Conservation (phyloP, 1,140 invertebrate genomes). For the Cherax quadricarinatus region DNA sequence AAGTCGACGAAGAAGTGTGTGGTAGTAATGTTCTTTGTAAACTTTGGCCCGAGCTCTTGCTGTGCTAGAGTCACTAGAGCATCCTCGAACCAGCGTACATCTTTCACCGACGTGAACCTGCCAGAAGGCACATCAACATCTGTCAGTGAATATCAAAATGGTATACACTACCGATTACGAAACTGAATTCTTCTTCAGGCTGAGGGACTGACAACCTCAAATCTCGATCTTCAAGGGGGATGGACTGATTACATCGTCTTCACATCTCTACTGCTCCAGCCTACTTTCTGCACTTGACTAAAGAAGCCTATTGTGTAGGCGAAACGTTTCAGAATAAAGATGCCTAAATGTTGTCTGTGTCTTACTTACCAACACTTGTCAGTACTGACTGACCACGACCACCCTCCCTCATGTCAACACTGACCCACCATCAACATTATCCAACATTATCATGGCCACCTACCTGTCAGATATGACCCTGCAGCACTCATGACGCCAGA, state of each 20-base stretch:
- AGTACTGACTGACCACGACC: slow-evolving; percentile 91
- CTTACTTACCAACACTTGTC: slow-evolving; percentile 83
- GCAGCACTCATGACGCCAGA: slow-evolving; percentile 97
- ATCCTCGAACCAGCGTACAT: slow-evolving; percentile 89
- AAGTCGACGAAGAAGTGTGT: slow-evolving; percentile 94
- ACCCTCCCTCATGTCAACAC: slow-evolving; percentile 82
- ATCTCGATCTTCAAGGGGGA: no score
- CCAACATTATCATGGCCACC: slow-evolving; percentile 74
- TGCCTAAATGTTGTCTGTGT: slow-evolving; percentile 75
- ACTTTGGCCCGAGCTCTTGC: slow-evolving; percentile 83
- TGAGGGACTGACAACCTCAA: no score
- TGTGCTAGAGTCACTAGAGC: slow-evolving; percentile 82
- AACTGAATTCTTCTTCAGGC: no score
- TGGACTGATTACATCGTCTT: no score
- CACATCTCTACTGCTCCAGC: no score
- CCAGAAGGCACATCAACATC: slow-evolving; percentile 84
- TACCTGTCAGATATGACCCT: slow-evolving; percentile 92
- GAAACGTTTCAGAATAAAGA: no score
- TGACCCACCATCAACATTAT: slow-evolving; percentile 75
- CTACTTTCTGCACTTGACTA: no score
- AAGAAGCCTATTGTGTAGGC: no score
- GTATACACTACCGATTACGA: no score
- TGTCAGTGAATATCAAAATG: no score
- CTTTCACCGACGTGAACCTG: slow-evolving; percentile 84
- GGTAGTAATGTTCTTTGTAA: slow-evolving; percentile 83